phyloP scores from a whole-genome alignment of 2,113 vertebrate genomes.

The Riparia riparia region DNA sequence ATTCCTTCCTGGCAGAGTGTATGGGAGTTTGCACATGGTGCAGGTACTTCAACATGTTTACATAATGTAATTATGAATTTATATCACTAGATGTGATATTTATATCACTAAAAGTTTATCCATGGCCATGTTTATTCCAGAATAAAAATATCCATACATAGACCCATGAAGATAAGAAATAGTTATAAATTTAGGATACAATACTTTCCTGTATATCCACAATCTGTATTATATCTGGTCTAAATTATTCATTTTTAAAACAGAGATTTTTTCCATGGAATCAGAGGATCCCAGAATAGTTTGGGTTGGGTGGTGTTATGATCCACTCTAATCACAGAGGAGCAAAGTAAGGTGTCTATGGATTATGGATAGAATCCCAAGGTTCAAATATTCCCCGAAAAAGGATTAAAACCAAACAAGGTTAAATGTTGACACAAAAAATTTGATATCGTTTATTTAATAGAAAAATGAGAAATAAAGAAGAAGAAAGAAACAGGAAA shows the following conservation, averaged over 20 bases:
- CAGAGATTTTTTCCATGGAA: neutral
- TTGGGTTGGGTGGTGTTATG: neutral
- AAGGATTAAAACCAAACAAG: neutral
- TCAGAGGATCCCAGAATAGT: neutral
- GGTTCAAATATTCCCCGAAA: neutral
- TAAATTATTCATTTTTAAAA: neutral
- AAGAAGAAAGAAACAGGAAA: neutral
- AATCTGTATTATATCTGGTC: neutral
- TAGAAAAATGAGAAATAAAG: neutral
- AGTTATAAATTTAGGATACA: neutral
- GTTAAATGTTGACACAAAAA: neutral
- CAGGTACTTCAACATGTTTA: neutral
- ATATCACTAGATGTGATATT: neutral
- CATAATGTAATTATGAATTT: neutral
- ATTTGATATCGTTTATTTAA: neutral
- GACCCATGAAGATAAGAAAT: neutral
- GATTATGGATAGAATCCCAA: neutral
- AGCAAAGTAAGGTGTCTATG: neutral
- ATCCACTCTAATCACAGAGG: rapidly evolving
- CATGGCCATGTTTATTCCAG: neutral
- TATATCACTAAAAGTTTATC: neutral
- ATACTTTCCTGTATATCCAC: neutral
- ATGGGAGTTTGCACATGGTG: neutral
- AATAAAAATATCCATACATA: neutral
- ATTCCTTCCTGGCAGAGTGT: neutral